Percentiles rank a stretch among this genome's conserved stretches.
These are phyloP conservation scores for Paratilapia polleni DNA, from an alignment of 2,113 vertebrate species.

Conservation along the genomic window DNA sequence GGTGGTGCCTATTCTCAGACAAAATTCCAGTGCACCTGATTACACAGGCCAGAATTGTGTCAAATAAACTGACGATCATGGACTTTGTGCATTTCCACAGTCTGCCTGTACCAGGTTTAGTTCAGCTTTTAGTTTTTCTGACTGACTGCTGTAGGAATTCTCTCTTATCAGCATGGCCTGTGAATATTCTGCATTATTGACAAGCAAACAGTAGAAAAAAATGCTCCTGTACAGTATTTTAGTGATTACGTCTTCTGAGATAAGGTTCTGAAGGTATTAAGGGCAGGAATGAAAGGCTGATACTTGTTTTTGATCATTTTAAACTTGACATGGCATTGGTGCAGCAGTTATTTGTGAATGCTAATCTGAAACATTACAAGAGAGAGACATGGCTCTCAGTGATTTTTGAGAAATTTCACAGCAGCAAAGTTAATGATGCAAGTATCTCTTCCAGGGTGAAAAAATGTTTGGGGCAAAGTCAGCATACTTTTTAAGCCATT, in stretches of 20 bases:
- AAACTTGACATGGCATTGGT: neutral
- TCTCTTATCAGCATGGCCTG: constrained; percentile 25
- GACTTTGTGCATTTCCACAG: neutral
- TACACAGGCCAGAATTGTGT: neutral
- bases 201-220: neutral
- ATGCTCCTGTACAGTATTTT: neutral
- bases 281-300: neutral
- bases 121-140: constrained; percentile 14
- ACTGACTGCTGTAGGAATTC: constrained; percentile 4
- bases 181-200: constrained; percentile 14
- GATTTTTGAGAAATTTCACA: neutral
- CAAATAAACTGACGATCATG: neutral
- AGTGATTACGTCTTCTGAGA: neutral
- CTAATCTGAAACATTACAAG: neutral
- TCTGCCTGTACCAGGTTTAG: constrained; percentile 13
- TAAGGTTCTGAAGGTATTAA: neutral
- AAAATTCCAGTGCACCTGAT: constrained; percentile 15
- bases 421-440: neutral
- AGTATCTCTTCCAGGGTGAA: neutral
- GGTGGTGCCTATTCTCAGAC: neutral
- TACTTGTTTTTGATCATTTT: neutral
- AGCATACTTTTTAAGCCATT: neutral
- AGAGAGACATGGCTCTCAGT: neutral
- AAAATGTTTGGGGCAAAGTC: neutral
- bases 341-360: neutral